phyloP scores from a whole-genome alignment of 2,797 vertebrate species.

The Coregonus ussuriensis region DNA sequence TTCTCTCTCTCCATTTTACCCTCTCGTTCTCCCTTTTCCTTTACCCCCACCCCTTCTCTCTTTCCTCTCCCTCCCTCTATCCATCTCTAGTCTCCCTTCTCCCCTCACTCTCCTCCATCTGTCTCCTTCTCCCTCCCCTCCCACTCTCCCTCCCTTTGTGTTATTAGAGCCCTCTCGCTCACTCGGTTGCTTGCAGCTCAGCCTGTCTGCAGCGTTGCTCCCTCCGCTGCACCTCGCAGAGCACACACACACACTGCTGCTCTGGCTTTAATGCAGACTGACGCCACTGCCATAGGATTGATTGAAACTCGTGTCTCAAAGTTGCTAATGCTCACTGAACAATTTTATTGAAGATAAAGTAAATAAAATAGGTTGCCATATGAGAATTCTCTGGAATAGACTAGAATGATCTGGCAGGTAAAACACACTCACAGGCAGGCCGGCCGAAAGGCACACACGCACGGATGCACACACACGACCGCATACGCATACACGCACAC shows the following conservation, averaged over 20 bases:
- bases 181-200: conserved; percentile 45
- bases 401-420: conserved; percentile 85
- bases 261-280: conserved; percentile 81
- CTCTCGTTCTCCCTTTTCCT: conserved; percentile 16
- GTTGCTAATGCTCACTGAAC: conserved; percentile 94
- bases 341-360: conserved; percentile 98
- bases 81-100: conserved; percentile 28
- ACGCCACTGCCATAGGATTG: conserved; percentile 78
- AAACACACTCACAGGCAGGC: conserved; percentile 60
- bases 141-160: conserved; percentile 19
- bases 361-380: conserved; percentile 94
- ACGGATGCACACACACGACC: conserved; percentile 40
- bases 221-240: conserved; percentile 44
- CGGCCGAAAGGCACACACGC: conserved; percentile 55
- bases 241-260: conserved; percentile 55
- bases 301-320: conserved; percentile 92
- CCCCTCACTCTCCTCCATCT: not conserved
- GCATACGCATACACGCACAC: conserved; percentile 22
- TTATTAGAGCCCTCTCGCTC: conserved; percentile 40
- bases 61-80: conserved; percentile 43
- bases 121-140: conserved; percentile 21
- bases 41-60: conserved; percentile 14
- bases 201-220: conserved; percentile 58
- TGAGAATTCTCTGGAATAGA: conserved; percentile 89
- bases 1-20: conserved; percentile 39